Evolutionary conservation across 2,113 vertebrate genomes (phyloP), one percentile per base, ranked within the genome.

Genomic region (Pedionomus torquatus): DNA sequence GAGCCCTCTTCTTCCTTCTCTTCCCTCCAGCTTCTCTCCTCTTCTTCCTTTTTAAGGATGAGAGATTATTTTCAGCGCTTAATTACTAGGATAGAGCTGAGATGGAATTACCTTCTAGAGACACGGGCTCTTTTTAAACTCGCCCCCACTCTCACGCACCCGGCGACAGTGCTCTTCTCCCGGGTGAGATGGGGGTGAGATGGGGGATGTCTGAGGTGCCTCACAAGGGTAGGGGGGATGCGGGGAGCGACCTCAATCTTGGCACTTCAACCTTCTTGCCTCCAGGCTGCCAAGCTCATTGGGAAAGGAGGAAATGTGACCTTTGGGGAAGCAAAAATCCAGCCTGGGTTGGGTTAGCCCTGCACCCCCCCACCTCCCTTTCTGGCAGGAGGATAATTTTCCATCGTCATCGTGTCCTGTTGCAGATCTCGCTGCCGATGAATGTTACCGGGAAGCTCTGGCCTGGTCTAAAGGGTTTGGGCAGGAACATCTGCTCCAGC

Each of bases 1-100:
- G 68, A 7, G 30, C 48, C 7, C 35, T 41, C 30, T 2, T 33
- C 11, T 31, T 60, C 44, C 44, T 14, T 44, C 44, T 37, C 10
- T 31, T 64, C 68, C 41, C 76, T 77, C 46, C n/a, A 46, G 46
- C 70, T 91, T 68, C 48, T 61, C 52, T 83, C 43, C 43, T 93
- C 65, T 80, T 54, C 51, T 89, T 93, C 44, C 90, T 93, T 95
- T 90, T 91, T 76, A 91, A 95, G 90, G 86, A 80, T 87, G 60
- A 76, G 64, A 72, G 92, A 41, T 54, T 54, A 65, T 93, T 95
- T 95, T 87, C 61, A 82, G 89, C 58, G n/a, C 70, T 89, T 95
- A 93, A 95, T 92, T 95, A 43, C 39, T 21, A 49, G 72, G 25
- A 89, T 68, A 17, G 41, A 91, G 70, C 65, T 25, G 76, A 78